A percentile compares a stretch with the other conserved stretches of the same genome.
phyloP scores from a whole-genome alignment of 2,888 invertebrate genomes.

The Cremastinae sp. region DNA sequence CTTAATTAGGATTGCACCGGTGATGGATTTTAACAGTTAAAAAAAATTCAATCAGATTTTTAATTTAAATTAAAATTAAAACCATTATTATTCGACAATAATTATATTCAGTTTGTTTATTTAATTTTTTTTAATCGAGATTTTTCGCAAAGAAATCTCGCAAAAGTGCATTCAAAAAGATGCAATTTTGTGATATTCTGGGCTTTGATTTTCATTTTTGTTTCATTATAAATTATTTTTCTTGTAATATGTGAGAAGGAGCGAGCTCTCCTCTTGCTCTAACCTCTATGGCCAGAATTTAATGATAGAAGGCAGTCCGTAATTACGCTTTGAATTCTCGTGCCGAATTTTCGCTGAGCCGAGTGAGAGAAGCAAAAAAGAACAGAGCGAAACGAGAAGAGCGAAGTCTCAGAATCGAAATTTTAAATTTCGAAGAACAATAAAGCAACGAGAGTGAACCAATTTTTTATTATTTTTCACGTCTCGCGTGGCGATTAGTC shows the following conservation, averaged over 20 bases:
- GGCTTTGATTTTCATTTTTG: no score
- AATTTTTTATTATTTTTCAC: background rate
- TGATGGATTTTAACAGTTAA: no score
- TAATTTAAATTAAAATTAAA: no score
- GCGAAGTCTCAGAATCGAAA: background rate
- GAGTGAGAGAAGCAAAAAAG: conserved; percentile 12
- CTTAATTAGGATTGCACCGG: no score
- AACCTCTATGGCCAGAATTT: conserved; percentile 22
- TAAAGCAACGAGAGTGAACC: background rate
- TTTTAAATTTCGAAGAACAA: background rate
- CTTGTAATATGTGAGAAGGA: no score
- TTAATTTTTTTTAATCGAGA: background rate
- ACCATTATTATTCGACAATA: no score
- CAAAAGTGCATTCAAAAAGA: no score
- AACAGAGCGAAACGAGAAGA: background rate
- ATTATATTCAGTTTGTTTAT: background rate
- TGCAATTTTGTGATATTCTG: no score
- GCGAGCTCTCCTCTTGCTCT: conserved; percentile 11
- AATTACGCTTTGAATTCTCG: conserved; percentile 42
- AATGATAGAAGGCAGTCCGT: conserved; percentile 45
- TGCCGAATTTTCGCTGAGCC: conserved; percentile 25
- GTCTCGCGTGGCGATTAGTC: background rate
- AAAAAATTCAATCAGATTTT: no score
- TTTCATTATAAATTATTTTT: no score
- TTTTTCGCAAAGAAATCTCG: no score